Conservation (phyloP, 2,888 invertebrate genomes). For the Gisinianus flammeolus region DNA sequence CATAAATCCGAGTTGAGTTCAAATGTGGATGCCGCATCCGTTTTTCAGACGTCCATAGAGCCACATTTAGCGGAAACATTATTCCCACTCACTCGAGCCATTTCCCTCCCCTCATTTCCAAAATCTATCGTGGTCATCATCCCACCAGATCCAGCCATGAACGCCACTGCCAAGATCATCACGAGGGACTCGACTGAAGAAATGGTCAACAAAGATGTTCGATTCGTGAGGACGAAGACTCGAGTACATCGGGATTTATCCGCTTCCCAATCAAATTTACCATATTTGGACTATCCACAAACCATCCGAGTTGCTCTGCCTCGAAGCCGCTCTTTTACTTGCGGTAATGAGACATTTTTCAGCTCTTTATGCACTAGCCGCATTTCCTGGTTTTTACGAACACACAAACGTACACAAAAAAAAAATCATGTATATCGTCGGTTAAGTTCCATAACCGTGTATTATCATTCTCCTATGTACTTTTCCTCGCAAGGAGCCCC, state of each 20-base stretch:
- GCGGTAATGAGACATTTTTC: no score
- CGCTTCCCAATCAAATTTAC: no score
- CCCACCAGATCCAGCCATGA: constrained; percentile 47
- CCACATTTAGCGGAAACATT: background rate
- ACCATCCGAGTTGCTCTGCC: constrained; percentile 23
- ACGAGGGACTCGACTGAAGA: no score
- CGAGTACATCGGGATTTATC: background rate
- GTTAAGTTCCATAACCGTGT: no score
- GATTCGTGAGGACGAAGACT: background rate
- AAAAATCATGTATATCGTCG: no score
- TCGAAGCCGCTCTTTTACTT: constrained; percentile 51
- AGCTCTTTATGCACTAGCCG: no score
- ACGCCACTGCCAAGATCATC: constrained; percentile 44
- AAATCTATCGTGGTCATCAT: constrained; percentile 51
- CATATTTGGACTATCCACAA: no score
- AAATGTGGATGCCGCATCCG: background rate
- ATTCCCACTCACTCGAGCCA: constrained; percentile 48
- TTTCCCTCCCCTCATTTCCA: constrained; percentile 52
- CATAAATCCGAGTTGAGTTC: no score
- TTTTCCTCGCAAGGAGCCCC: background rate
- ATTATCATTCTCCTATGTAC: no score
- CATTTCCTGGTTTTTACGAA: no score
- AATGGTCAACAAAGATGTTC: no score
- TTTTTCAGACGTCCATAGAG: background rate
- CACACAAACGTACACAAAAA: no score